These are phyloP conservation scores for Alloscopus bannaensis DNA, from an alignment of 2,888 invertebrate genomes.

Conservation along the genomic window DNA sequence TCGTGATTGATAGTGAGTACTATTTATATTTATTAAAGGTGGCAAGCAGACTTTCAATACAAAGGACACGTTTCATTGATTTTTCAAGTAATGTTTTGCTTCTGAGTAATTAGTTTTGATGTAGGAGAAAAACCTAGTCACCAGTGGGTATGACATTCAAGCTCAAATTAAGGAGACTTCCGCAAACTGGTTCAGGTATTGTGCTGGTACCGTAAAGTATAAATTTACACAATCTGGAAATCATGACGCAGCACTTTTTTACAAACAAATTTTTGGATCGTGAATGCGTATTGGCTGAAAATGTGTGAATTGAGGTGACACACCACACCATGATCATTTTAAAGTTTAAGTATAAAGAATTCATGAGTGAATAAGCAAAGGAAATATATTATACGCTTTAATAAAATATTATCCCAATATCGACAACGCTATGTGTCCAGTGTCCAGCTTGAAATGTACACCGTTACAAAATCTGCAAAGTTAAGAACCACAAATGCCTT, in stretches of 20 bases:
- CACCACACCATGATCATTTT: too few species aligned
- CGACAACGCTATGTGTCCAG: too few species aligned
- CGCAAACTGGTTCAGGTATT: not conserved
- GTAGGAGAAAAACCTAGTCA: not conserved
- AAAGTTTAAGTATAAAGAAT: too few species aligned
- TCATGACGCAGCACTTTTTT: not conserved
- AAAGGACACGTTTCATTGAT: not conserved
- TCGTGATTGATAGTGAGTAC: not conserved
- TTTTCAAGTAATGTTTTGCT: not conserved
- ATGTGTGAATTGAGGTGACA: too few species aligned
- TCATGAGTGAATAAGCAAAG: not conserved
- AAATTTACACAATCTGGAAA: not conserved
- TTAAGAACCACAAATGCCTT: too few species aligned
- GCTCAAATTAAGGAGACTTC: too few species aligned
- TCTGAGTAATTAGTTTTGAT: not conserved
- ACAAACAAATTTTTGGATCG: not conserved
- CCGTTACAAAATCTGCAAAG: too few species aligned
- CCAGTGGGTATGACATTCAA: too few species aligned
- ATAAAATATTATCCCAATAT: too few species aligned
- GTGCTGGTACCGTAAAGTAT: not conserved
- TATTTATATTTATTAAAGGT: not conserved
- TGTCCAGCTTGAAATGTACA: too few species aligned
- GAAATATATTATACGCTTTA: not conserved
- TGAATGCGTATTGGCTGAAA: too few species aligned
- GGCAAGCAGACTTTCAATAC: not conserved